phyloP scores from a whole-genome alignment of 1,140 invertebrate genomes.

The Bombus superbus region DNA sequence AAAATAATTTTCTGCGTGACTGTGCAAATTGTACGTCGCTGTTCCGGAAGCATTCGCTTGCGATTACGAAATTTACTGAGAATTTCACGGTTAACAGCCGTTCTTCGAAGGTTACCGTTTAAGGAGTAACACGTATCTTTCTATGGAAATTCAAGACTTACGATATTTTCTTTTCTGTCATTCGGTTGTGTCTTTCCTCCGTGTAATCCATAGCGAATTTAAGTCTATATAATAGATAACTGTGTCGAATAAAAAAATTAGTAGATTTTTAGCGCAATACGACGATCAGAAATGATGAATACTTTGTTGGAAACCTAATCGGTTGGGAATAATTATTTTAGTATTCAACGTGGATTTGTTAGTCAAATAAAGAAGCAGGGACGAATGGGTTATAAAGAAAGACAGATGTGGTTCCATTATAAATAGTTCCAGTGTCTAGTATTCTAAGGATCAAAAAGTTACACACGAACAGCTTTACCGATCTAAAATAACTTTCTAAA shows the following conservation, averaged over 20 bases:
- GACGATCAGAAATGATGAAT: too few relatives aligned
- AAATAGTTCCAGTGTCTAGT: not conserved
- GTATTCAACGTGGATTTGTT: too few relatives aligned
- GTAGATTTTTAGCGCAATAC: too few relatives aligned
- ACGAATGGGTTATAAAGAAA: too few relatives aligned
- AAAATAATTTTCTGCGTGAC: slow-evolving; percentile 40
- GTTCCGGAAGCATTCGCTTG: slow-evolving; percentile 12
- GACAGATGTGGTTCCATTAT: not conserved
- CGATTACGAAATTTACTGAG: slow-evolving; percentile 42
- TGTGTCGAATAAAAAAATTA: not conserved
- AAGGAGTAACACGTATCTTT: not conserved
- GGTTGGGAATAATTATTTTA: not conserved
- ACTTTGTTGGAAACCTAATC: too few relatives aligned
- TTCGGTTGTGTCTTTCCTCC: not conserved
- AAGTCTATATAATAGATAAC: not conserved
- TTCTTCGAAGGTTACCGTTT: not conserved
- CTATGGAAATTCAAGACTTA: not conserved
- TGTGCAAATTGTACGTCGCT: slow-evolving; percentile 17
- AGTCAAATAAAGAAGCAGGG: not conserved
- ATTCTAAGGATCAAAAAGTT: not conserved
- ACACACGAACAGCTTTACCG: not conserved
- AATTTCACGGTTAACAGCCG: not conserved
- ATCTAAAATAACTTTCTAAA: not conserved
- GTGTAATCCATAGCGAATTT: too few relatives aligned
- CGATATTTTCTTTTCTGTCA: not conserved